Evolutionary conservation across 2,113 vertebrate genomes (phyloP), one percentile per base, ranked within the genome.

Genomic region (Bubo bubo): DNA sequence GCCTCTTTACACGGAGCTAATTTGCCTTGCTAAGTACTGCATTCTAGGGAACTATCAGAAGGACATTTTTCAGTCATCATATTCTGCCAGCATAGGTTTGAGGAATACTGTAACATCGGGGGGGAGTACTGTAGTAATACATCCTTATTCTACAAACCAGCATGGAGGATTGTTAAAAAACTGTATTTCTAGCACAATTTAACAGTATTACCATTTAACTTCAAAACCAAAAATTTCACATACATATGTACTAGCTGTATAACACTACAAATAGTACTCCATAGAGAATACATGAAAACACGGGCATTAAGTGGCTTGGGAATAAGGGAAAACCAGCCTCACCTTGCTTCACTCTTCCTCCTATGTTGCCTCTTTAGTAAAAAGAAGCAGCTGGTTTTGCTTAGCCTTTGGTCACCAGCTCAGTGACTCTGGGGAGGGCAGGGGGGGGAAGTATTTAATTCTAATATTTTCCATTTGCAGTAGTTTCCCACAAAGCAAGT

Each of bases 231-330:
- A 18, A 30, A 2, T 10, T 15, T 21, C 26, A 28, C 14, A 15
- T 16, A 28, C 4, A 35, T 41, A 4, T 0, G 2, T 19, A 47
- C 16, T 8, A 39, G 24, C 32, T 32, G 27, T 10, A 2, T 8
- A 74, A 39, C 21, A 24, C 23, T 39, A 30, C 8, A 39, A 70
- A 16, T 3, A 45, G 15, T 4, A 12, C 35, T 14, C 27, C 28
- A 5, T 1, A n/a, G 28, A 39, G 8, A 74, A 35, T 2, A 32
- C 4, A 22, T 4, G 6, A 52, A 64, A 68, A 68, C 4, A 5
- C 0, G 1, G 35, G 7, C 24, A 27, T n/a, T 10, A 52, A 23
- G 18, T 7, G 6, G 6, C 32, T 53, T 34, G 16, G 68, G 18
- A 77, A 27, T 5, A 64, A 55, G 8, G 17, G 9, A 41, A 27